Conservation (phyloP, 2,888 invertebrate species). For the Diarsia rubi region DNA sequence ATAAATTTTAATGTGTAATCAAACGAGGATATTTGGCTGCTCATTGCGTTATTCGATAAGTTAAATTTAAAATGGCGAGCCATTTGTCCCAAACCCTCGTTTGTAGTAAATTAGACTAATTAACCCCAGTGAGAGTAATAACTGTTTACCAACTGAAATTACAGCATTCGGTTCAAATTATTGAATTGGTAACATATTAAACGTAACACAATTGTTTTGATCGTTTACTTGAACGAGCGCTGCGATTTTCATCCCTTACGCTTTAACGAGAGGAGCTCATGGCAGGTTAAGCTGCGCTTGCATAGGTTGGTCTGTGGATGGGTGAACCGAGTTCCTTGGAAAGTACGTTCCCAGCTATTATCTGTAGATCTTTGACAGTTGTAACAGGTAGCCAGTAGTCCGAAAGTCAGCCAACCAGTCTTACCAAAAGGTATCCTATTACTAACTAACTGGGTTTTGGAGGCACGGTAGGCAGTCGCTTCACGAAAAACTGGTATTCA, state of each 20-base stretch:
- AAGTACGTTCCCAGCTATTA: too few species aligned
- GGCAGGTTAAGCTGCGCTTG: too few species aligned
- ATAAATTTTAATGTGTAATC: constrained; percentile 47
- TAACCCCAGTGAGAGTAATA: constrained; percentile 75
- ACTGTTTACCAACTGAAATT: constrained; percentile 77
- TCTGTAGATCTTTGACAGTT: too few species aligned
- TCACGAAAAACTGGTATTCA: too few species aligned
- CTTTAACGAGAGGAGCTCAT: too few species aligned
- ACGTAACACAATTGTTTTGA: constrained; percentile 62
- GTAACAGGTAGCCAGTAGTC: too few species aligned
- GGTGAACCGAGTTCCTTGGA: too few species aligned
- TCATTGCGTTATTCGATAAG: constrained; percentile 40
- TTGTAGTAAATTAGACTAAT: constrained; percentile 77
- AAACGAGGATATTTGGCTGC: constrained; percentile 40
- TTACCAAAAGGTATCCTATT: too few species aligned
- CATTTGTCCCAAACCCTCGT: constrained; percentile 67
- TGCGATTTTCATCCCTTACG: constrained; percentile 21
- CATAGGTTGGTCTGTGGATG: too few species aligned
- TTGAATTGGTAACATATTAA: constrained; percentile 67
- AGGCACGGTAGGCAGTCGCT: too few species aligned
- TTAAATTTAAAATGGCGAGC: constrained; percentile 61
- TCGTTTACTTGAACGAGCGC: constrained; percentile 42
- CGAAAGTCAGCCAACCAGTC: too few species aligned
- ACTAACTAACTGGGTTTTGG: too few species aligned
- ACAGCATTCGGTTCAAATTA: constrained; percentile 70